Evolutionary conservation across 2,888 invertebrate genomes (phyloP).

Genomic region (Blastobasis lacticolella): DNA sequence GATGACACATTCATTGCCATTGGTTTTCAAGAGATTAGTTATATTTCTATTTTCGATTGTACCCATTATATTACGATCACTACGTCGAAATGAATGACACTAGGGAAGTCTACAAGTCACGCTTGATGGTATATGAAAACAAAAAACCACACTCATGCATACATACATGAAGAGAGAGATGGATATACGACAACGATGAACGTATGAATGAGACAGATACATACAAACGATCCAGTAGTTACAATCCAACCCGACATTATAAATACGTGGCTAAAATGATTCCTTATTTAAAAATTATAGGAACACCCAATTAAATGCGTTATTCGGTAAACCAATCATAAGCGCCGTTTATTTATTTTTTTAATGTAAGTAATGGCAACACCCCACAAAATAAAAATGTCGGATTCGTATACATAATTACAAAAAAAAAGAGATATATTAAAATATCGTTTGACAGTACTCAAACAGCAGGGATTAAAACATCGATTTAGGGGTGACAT

Average conservation of each 20-base stretch:
- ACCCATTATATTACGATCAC: too few species aligned
- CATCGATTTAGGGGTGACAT: conserved; percentile 24
- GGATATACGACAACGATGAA: conserved; percentile 10
- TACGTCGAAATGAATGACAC: conserved; percentile 12
- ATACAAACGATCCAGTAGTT: conserved; percentile 34
- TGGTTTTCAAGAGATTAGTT: too few species aligned
- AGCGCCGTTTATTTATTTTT: conserved; percentile 35
- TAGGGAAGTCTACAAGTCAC: conserved; percentile 12
- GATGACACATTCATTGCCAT: too few species aligned
- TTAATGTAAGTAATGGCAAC: conserved; percentile 58
- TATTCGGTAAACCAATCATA: conserved; percentile 72
- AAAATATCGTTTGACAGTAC: conserved; percentile 17
- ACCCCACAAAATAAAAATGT: conserved; percentile 62
- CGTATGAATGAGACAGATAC: conserved; percentile 29
- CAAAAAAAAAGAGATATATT: conserved; percentile 14
- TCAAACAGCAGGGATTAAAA: conserved; percentile 18
- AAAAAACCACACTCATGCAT: conserved; percentile 72
- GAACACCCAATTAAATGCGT: conserved; percentile 45
- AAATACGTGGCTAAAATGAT: conserved; percentile 21
- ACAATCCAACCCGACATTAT: conserved; percentile 65
- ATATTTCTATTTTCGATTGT: too few species aligned
- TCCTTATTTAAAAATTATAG: conserved; percentile 10
- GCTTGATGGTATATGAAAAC: conserved; percentile 37
- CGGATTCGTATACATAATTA: conserved; percentile 48
- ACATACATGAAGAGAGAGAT: conserved; percentile 42